Evolutionary conservation across 2,797 vertebrate genomes (phyloP).

Genomic region (Poecilia picta): DNA sequence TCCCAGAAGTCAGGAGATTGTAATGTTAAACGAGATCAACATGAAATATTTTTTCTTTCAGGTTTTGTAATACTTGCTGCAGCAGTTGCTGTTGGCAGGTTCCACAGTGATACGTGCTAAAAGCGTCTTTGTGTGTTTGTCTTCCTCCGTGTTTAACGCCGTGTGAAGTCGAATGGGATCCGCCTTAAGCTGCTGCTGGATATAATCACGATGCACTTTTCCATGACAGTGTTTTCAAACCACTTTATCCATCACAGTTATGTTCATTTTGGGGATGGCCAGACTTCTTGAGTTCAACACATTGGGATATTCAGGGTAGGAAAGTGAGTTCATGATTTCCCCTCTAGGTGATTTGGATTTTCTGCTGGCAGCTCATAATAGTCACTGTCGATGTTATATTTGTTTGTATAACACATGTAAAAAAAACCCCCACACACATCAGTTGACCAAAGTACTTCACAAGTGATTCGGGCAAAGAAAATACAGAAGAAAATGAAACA

Average conservation of each 20-base stretch:
- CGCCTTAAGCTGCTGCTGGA: slow-evolving; percentile 8
- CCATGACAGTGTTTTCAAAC: slow-evolving; percentile 19
- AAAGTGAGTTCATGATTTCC: background rate
- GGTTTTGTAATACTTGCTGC: background rate
- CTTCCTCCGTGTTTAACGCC: background rate
- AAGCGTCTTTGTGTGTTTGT: slow-evolving; percentile 5
- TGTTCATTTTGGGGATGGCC: background rate
- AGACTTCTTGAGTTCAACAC: background rate
- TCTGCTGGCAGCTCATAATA: background rate
- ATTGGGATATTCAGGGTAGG: background rate
- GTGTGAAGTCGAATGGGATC: background rate
- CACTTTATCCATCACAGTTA: slow-evolving; percentile 8
- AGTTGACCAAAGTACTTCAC: background rate
- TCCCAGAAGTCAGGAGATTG: background rate
- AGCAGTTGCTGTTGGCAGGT: background rate
- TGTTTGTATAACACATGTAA: background rate
- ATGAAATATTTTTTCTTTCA: background rate
- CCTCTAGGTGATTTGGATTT: background rate
- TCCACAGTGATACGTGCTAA: background rate
- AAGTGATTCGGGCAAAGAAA: background rate
- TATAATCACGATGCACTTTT: slow-evolving; percentile 10
- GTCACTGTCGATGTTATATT: background rate
- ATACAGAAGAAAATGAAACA: background rate
- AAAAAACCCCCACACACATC: background rate
- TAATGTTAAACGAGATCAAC: slow-evolving; percentile 1